Evolutionary conservation across 2,113 vertebrate species (phyloP).

Genomic region (Poeciliopsis prolifica): DNA sequence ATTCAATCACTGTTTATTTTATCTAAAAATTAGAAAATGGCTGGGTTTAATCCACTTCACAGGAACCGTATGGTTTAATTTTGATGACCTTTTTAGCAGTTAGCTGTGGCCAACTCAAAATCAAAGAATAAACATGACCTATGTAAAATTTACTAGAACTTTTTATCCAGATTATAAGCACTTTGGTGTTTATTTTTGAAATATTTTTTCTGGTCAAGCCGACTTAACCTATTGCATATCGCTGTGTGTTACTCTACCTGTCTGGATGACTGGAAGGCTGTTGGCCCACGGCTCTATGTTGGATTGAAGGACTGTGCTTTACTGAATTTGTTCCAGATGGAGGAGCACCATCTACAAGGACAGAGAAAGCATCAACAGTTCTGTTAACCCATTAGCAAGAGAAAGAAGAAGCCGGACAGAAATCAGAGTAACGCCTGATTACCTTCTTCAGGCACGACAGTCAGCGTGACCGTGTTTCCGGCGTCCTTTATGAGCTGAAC

Average conservation of each 20-base stretch:
- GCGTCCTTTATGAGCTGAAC: conserved; percentile 98
- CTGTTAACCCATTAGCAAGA: neutral
- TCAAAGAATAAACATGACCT: neutral
- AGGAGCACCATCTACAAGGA: conserved; percentile 86
- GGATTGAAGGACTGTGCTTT: conserved; percentile 90
- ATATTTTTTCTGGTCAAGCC: too few species aligned
- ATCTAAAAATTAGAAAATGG: neutral
- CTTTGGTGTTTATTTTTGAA: neutral
- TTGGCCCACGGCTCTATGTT: conserved; percentile 86
- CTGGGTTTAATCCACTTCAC: neutral
- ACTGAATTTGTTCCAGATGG: conserved; percentile 93
- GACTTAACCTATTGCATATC: neutral
- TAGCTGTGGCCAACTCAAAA: neutral
- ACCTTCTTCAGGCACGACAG: conserved; percentile 95
- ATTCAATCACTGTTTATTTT: too few species aligned
- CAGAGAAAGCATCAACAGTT: conserved; percentile 13
- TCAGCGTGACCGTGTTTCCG: conserved; percentile 89
- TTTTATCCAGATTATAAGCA: neutral
- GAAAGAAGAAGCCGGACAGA: neutral
- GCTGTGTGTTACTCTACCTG: conserved; percentile 48
- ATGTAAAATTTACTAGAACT: neutral
- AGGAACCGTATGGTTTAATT: neutral
- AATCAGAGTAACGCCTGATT: conserved; percentile 12
- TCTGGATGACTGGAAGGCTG: conserved; percentile 78
- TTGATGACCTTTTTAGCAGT: neutral